Evolutionary conservation across 2,888 invertebrate species (phyloP).

Genomic region (Lampropteryx suffumata): DNA sequence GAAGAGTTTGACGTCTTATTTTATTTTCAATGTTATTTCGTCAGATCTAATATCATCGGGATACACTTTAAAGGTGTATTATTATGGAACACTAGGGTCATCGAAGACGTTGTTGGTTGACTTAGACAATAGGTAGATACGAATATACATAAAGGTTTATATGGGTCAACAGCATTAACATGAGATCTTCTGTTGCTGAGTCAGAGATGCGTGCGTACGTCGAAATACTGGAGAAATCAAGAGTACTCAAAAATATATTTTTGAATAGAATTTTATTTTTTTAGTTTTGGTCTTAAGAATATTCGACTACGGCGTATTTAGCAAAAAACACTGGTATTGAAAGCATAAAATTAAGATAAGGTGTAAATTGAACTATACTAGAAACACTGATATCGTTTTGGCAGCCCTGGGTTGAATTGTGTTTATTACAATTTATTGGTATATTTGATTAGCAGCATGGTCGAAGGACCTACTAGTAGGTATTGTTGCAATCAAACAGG

Average conservation of each 20-base stretch:
- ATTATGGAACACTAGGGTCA: no score
- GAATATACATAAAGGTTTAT: no score
- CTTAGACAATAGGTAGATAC: no score
- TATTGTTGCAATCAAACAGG: neutral
- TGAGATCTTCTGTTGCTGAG: conserved; percentile 4
- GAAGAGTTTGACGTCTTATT: no score
- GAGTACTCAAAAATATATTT: neutral
- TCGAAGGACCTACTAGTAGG: conserved; percentile 2
- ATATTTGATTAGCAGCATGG: conserved; percentile 29
- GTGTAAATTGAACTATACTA: conserved; percentile 38
- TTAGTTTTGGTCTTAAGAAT: neutral
- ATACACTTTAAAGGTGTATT: no score
- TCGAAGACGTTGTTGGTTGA: no score
- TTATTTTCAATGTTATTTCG: no score
- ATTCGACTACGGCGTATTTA: neutral
- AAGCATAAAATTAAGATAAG: conserved; percentile 7
- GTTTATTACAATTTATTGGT: conserved; percentile 29
- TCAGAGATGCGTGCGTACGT: neutral
- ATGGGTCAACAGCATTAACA: neutral
- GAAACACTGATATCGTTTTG: conserved; percentile 68
- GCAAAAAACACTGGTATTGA: neutral
- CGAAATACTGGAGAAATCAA: conserved; percentile 1
- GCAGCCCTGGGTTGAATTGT: conserved; percentile 70
- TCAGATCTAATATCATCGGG: no score
- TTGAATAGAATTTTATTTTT: neutral